A percentile compares a stretch with the other conserved stretches of the same genome.
These are phyloP conservation scores for Drosophila bifasciata DNA, from an alignment of 1,140 invertebrate genomes.

Conservation along the genomic window DNA sequence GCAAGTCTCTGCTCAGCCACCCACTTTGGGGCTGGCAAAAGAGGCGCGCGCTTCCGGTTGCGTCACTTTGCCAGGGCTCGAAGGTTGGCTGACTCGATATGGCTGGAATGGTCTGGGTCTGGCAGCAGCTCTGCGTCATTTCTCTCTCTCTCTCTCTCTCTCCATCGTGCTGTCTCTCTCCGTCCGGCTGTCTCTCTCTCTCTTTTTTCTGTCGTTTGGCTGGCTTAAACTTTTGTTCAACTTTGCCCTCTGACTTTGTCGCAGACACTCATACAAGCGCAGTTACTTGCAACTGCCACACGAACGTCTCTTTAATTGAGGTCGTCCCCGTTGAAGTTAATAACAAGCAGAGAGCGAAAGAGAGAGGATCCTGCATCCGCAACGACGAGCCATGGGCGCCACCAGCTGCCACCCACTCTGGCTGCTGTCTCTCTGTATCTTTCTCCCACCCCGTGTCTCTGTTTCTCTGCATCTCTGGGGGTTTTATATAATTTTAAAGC, in stretches of 20 bases:
- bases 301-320: conserved; percentile 75
- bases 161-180: conserved; percentile 14
- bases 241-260: conserved; percentile 82
- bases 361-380: conserved; percentile 38
- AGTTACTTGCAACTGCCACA: conserved; percentile 11
- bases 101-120: conserved; percentile 11
- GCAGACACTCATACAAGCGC: conserved; percentile 18
- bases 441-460: conserved; percentile 12
- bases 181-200: conserved; percentile 11
- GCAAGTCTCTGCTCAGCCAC: neutral
- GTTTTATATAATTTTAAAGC: conserved; percentile 76
- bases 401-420: conserved; percentile 57
- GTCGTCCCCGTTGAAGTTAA: conserved; percentile 76
- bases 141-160: conserved; percentile 27
- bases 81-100: too few relatives aligned
- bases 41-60: conserved; percentile 66
- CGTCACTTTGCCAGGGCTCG: conserved; percentile 59
- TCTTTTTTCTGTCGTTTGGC: conserved; percentile 13
- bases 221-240: conserved; percentile 76
- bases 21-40: conserved; percentile 1
- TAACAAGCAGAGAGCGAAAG: conserved; percentile 24
- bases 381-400: conserved; percentile 47
- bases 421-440: neutral
- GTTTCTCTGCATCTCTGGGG: neutral
- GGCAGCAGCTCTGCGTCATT: conserved; percentile 61